These are phyloP conservation scores for Platycercus adscitus DNA, from an alignment of 2,113 vertebrate genomes.

Conservation along the genomic window DNA sequence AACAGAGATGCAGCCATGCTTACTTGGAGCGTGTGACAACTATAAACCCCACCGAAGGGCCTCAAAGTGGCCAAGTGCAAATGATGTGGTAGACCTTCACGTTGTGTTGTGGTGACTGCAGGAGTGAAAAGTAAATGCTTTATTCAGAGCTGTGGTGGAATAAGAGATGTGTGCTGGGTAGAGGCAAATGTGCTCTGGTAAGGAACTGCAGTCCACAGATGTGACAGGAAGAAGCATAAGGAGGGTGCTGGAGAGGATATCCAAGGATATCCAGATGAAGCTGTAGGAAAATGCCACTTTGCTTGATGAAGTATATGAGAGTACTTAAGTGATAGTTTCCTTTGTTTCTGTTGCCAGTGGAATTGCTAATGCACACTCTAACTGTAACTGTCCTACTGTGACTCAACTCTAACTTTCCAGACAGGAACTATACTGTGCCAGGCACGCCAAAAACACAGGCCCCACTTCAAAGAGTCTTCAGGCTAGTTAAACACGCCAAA, in stretches of 20 bases:
- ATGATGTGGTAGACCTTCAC: neutral
- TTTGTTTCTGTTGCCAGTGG: neutral
- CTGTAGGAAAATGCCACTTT: neutral
- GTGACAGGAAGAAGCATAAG: neutral
- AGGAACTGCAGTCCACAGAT: neutral
- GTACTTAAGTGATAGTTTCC: neutral
- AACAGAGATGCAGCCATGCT: neutral
- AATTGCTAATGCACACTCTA: neutral
- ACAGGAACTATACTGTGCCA: neutral
- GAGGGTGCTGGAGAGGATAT: neutral
- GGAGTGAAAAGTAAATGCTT: neutral
- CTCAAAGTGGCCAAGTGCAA: neutral
- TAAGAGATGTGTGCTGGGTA: neutral
- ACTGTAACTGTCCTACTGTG: neutral
- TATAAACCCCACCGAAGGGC: neutral
- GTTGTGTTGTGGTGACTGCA: neutral
- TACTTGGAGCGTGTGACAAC: neutral
- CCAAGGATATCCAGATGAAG: neutral
- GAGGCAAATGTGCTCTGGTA: neutral
- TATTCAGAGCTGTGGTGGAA: neutral
- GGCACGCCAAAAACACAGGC: neutral
- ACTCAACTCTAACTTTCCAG: neutral
- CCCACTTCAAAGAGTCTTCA: neutral
- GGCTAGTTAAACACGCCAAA: neutral
- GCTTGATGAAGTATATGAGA: neutral